Evolutionary conservation across 2,797 vertebrate species (phyloP), one percentile per base, ranked within the genome.

Genomic region (Mycteria americana): DNA sequence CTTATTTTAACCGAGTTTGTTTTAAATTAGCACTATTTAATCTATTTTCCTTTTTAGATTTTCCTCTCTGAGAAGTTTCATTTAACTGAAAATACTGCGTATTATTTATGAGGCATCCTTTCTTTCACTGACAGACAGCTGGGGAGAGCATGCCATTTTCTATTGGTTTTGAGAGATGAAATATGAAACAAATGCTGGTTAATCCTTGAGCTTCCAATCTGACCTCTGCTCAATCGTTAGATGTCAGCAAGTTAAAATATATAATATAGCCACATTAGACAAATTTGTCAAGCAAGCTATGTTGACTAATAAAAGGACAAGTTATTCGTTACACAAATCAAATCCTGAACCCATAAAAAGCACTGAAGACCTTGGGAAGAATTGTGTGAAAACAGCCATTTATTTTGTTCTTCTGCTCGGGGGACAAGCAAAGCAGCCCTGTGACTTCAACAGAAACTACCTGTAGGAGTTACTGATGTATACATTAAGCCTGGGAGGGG

Each of bases 241-340:
- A 25, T 79, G 91, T 68, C 80, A 89, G 93, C 69, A 63, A 87
- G 46, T 89, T 96, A 89, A 95, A 97, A 97, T 76, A 70, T 84
- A 37, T 83, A 73, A 96, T 45, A 77, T 0, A 74, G 50, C 10
- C 89, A 83, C 84, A 86, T 92, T 94, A 92, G 78, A 79, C 13
- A 82, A 73, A 93, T 80, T 70, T 76, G 65, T 97, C 95, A 96
- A 77, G 57, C 31, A 78, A 86, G 78, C 56, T 60, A 13, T 35
- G 72, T 37, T 88, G 89, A 62, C 31, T 89, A 84, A 96, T 67
- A 69, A 97, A 97, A 93, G 46, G 67, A 63, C 69, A 75, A 89
- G 72, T 13, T 89, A 69, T 94, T 57, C 77, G 92, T 89, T 35
- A 25, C 92, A 95, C 92, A 96, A 96, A 96, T 97, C 95, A 96